Evolutionary conservation across 2,797 vertebrate genomes (phyloP).

Genomic region (Acestrorhynchus altus): DNA sequence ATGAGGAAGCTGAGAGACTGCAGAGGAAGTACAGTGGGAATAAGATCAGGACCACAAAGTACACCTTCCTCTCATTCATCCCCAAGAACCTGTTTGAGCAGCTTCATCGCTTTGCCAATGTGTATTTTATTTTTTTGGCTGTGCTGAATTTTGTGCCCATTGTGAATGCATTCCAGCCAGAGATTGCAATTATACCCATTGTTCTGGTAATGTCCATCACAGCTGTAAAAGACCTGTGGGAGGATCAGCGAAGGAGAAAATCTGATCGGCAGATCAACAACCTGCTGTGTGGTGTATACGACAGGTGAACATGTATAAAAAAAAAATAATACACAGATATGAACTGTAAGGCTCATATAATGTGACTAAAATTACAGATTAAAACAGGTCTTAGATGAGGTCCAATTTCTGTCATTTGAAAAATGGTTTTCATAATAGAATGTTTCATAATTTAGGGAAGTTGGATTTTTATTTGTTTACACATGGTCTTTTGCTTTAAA

Average conservation of each 20-base stretch:
- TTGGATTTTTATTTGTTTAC: too few species aligned
- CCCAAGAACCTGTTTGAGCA: slow-evolving; percentile 79
- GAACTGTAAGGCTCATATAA: background rate
- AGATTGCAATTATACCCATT: slow-evolving; percentile 68
- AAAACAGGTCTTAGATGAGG: background rate
- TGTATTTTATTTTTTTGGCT: slow-evolving; percentile 75
- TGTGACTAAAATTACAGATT: background rate
- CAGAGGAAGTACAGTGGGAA: slow-evolving; percentile 63
- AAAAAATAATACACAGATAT: background rate
- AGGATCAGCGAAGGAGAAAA: slow-evolving; percentile 69
- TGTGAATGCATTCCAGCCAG: slow-evolving; percentile 75
- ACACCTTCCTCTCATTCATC: slow-evolving; percentile 74
- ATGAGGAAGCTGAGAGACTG: slow-evolving; percentile 50
- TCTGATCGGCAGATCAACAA: slow-evolving; percentile 68
- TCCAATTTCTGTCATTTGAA: background rate
- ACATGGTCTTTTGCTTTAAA: background rate
- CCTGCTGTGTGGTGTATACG: slow-evolving; percentile 65
- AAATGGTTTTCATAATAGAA: background rate
- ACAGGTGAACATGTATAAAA: slow-evolving; percentile 64
- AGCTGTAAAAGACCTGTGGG: slow-evolving; percentile 72
- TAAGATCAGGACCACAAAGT: slow-evolving; percentile 73
- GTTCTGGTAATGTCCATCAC: slow-evolving; percentile 64
- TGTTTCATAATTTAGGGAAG: background rate
- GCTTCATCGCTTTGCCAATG: slow-evolving; percentile 74
- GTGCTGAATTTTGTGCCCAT: slow-evolving; percentile 74